These are phyloP conservation scores for Invenusta paracnida DNA, from an alignment of 2,888 invertebrate species.

Conservation along the genomic window DNA sequence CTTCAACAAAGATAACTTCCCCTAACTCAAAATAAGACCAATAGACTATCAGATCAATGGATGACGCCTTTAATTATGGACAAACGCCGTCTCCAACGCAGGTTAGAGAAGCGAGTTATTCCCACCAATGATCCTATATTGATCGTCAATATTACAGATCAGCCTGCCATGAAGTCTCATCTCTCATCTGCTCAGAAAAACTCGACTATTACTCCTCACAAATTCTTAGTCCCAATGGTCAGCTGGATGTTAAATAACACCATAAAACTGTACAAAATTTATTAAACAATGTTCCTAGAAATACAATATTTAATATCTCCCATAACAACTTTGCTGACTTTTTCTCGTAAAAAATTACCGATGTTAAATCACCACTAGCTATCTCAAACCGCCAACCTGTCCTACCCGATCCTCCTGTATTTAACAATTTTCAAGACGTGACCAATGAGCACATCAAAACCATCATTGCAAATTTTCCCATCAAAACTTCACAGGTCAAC, in stretches of 20 bases:
- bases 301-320: background rate
- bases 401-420: background rate
- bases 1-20: constrained; percentile 17
- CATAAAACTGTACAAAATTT: constrained; percentile 23
- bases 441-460: constrained; percentile 2
- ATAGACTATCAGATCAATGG: constrained; percentile 25
- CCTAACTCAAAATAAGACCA: constrained; percentile 22
- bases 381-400: constrained; percentile 15
- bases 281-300: background rate
- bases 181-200: background rate
- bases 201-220: constrained; percentile 11
- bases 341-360: background rate
- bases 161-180: constrained; percentile 18
- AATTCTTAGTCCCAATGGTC: constrained; percentile 16
- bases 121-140: background rate
- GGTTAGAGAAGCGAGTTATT: background rate
- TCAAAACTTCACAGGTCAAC: constrained; percentile 12
- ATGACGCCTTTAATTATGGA: constrained; percentile 10
- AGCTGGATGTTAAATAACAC: background rate
- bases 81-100: background rate
- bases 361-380: constrained; percentile 1
- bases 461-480: background rate
- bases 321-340: constrained; percentile 4
- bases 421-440: constrained; percentile 11
- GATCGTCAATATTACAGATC: background rate